Percentiles rank a stretch among this genome's conserved stretches.
These are phyloP conservation scores for Lasioglossum zephyrum DNA, from an alignment of 2,888 invertebrate genomes.

Conservation along the genomic window DNA sequence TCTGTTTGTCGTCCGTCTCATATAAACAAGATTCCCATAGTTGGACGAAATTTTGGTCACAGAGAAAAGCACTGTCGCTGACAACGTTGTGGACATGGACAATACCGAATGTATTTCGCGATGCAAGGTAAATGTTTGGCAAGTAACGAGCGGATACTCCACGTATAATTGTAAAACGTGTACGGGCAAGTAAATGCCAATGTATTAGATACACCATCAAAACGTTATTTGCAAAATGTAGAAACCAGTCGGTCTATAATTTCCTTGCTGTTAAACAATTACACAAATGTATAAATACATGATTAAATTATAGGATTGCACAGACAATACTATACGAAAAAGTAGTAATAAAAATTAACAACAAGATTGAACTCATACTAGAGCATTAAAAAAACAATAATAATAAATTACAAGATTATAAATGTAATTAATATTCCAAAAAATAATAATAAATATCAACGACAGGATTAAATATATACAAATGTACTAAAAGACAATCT, in stretches of 20 bases:
- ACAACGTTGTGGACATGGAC: conserved; percentile 42
- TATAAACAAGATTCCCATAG: conserved; percentile 37
- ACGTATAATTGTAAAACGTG: conserved; percentile 35
- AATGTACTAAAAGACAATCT: not conserved
- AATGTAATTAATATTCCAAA: not conserved
- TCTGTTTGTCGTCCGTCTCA: conserved; percentile 5
- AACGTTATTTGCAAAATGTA: conserved; percentile 3
- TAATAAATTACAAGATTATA: not conserved
- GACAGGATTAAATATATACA: not conserved
- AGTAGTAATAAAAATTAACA: not conserved
- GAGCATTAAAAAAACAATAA: no score
- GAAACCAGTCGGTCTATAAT: not conserved
- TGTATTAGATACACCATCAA: conserved; percentile 21
- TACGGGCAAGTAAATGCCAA: conserved; percentile 20
- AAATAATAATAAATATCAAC: not conserved
- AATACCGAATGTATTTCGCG: conserved; percentile 38
- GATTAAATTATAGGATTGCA: not conserved
- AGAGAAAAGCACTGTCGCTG: conserved; percentile 37
- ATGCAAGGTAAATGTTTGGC: conserved; percentile 54
- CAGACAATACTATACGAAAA: not conserved
- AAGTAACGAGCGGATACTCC: conserved; percentile 39
- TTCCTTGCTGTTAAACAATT: not conserved
- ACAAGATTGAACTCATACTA: not conserved
- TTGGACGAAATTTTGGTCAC: conserved; percentile 40
- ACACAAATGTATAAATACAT: not conserved